Conservation (phyloP, 2,797 vertebrate species). For the Tangara arthus region DNA sequence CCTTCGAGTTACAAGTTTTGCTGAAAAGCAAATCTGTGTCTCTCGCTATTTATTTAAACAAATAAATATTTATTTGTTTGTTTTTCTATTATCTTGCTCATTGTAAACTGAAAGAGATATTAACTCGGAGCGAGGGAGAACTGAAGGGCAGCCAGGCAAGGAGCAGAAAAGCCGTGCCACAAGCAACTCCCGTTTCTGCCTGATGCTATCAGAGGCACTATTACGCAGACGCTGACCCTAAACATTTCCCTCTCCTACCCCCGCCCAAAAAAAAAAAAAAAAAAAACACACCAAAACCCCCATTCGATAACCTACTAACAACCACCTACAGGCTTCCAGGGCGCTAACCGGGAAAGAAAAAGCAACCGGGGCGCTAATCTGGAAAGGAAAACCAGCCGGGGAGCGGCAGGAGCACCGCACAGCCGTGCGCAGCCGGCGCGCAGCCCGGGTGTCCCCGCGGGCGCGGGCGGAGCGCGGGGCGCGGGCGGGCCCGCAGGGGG, state of each 20-base stretch:
- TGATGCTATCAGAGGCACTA: neutral
- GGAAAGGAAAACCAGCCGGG: neutral
- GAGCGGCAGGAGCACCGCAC: neutral
- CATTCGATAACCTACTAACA: neutral
- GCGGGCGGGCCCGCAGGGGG: neutral
- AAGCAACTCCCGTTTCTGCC: neutral
- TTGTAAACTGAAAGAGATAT: neutral
- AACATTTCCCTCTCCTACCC: neutral
- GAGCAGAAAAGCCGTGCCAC: neutral
- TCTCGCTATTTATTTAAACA: neutral
- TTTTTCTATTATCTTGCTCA: neutral
- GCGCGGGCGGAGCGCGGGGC: neutral
- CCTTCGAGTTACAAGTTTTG: neutral
- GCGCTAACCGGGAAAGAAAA: too few species aligned
- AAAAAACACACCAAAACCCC: neutral
- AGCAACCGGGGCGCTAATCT: too few species aligned
- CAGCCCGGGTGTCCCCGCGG: neutral
- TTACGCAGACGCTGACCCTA: neutral
- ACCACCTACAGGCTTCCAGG: neutral
- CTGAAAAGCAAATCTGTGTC: neutral
- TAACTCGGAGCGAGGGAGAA: neutral
- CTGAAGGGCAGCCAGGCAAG: neutral
- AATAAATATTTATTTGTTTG: neutral
- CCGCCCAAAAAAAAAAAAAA: neutral
- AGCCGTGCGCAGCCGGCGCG: too few species aligned